Evolutionary conservation across 2,113 vertebrate genomes (phyloP).

Genomic region (Ochotona princeps): DNA sequence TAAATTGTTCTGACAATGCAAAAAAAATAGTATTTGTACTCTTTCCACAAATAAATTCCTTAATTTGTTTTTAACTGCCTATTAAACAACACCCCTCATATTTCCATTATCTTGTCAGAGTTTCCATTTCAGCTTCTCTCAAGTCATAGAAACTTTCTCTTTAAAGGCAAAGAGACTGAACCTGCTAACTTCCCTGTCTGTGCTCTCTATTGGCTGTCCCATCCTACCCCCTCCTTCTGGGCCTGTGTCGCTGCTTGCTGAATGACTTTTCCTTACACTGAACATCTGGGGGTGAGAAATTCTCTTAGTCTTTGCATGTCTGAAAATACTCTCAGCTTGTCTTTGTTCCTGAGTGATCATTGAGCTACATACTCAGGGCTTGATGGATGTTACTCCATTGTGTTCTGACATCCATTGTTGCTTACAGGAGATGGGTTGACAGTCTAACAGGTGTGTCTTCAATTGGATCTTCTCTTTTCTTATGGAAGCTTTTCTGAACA

Average conservation of each 20-base stretch:
- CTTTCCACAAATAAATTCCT: background rate
- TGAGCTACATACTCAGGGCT: background rate
- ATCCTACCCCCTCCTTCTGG: background rate
- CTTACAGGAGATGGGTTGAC: background rate
- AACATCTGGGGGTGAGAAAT: conserved; percentile 39
- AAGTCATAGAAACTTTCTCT: conserved; percentile 13
- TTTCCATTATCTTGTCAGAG: conserved; percentile 9
- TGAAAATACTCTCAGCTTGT: conserved; percentile 56
- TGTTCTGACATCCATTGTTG: background rate
- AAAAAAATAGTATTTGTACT: conserved; percentile 22
- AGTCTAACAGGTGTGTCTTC: background rate
- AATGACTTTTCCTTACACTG: conserved; percentile 44
- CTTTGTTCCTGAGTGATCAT: conserved; percentile 32
- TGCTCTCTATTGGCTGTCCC: background rate
- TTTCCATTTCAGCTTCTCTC: conserved; percentile 14
- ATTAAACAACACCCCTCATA: background rate
- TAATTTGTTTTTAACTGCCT: conserved; percentile 15
- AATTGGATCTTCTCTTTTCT: background rate
- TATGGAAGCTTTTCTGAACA: background rate
- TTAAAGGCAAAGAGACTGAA: background rate
- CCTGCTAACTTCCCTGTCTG: background rate
- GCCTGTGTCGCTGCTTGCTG: conserved; percentile 47
- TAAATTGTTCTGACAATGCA: background rate
- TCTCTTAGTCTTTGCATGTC: conserved; percentile 49
- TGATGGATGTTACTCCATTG: background rate